These are phyloP conservation scores for Gymnogyps californianus DNA, from an alignment of 2,113 vertebrate species.

Conservation along the genomic window DNA sequence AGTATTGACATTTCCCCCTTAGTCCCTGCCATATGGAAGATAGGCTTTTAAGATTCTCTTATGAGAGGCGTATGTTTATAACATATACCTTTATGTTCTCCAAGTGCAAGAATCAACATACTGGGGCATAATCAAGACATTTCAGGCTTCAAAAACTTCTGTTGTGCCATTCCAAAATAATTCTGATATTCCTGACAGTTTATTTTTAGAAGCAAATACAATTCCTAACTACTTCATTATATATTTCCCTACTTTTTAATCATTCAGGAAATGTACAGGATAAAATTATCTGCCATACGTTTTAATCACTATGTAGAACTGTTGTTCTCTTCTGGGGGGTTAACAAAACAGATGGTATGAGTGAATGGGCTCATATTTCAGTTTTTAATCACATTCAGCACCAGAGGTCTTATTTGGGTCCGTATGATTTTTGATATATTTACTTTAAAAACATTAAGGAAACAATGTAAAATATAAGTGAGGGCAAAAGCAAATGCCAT, in stretches of 20 bases:
- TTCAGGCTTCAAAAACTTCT: not conserved
- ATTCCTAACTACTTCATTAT: not conserved
- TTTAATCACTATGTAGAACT: slow-evolving; percentile 15
- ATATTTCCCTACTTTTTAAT: slow-evolving; percentile 14
- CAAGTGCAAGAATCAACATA: not conserved
- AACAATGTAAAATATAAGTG: not conserved
- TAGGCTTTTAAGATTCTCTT: slow-evolving; percentile 34
- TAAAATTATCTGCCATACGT: not conserved
- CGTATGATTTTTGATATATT: not conserved
- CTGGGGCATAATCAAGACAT: not conserved
- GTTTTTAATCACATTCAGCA: slow-evolving; percentile 26
- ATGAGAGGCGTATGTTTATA: not conserved
- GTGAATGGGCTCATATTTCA: slow-evolving; percentile 46
- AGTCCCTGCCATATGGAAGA: slow-evolving; percentile 33
- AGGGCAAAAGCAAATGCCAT: not conserved
- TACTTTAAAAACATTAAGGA: not conserved
- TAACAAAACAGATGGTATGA: slow-evolving; percentile 39
- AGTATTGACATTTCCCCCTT: slow-evolving; percentile 20
- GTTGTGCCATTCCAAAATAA: not conserved
- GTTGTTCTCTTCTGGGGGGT: slow-evolving; percentile 24
- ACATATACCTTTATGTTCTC: slow-evolving; percentile 13
- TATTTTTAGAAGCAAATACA: not conserved
- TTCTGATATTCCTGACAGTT: not conserved
- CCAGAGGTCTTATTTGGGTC: not conserved
- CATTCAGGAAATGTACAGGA: not conserved